Percentiles rank a stretch among this genome's conserved stretches.
Conservation (phyloP, 2,797 vertebrate genomes). For the Oreonectes daqikongensis region DNA sequence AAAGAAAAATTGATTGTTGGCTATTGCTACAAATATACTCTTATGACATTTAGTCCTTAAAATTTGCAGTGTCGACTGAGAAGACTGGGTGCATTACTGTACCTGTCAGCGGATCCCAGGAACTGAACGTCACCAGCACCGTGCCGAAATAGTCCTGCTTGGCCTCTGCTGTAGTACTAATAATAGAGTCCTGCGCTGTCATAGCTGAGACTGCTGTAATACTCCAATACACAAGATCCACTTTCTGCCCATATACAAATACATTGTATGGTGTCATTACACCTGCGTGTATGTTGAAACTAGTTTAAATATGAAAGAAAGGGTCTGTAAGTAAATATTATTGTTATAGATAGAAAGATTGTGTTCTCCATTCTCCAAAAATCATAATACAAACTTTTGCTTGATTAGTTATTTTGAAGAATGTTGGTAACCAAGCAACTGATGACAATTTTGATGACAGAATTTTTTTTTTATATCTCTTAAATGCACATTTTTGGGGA, state of each 20-base stretch:
- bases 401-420: too few species aligned
- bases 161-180: constrained; percentile 65
- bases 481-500: too few species aligned
- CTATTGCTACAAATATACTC: too few species aligned
- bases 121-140: constrained; percentile 65
- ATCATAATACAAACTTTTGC: too few species aligned
- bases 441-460: too few species aligned
- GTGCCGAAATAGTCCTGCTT: constrained; percentile 78
- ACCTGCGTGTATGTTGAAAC: not conserved
- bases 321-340: not conserved
- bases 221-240: constrained; percentile 52
- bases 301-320: not conserved
- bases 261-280: constrained; percentile 50
- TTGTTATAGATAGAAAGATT: too few species aligned
- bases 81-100: constrained; percentile 68
- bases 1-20: too few species aligned
- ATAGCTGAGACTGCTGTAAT: constrained; percentile 64
- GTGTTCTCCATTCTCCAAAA: too few species aligned
- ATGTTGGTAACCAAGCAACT: too few species aligned
- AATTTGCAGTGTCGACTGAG: constrained; percentile 68
- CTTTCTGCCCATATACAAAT: constrained; percentile 62
- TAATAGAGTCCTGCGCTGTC: constrained; percentile 70
- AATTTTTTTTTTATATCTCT: too few species aligned
- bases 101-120: constrained; percentile 76
- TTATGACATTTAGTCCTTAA: too few species aligned